Base-by-base conservation (phyloP, 2,888 invertebrate genomes). In the Carterocephalus palaemon region DNA sequence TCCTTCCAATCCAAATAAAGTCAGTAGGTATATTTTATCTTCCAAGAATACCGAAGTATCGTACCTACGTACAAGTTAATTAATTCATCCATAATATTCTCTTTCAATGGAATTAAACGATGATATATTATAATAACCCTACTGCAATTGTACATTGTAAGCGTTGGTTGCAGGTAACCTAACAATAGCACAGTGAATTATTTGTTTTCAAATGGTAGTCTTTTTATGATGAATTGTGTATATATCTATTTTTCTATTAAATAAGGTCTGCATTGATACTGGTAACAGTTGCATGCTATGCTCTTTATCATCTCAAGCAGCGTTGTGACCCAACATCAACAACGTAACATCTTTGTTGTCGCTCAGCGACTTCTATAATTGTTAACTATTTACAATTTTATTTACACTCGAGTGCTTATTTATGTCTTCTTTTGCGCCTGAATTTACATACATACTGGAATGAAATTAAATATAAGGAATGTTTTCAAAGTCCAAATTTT, bases 381-480 rank as follows among this genome's bases (percentile, higher is more conserved):
- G 36, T 69, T 74, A 70, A 76, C 75, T 85, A 86, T 86, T 69
- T 86, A 86, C 86, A 86, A 69, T 70, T 67, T 60, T 86, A 85
- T 85, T 73, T 84, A 85, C 85, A 85, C 67, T 69, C 69, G 71
- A 73, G 75, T 67, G 75, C 74, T 76, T 62, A 64, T 43, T 36
- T 43, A 36, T 43, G 36, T 36, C 43, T 29, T 36, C 65, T 76
- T 75, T 76, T 76, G 71, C 70, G 74, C 63, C 59, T 72, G 67
- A 68, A 71, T 76, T 74, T 77, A 75, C 70, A 78, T 57, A 74
- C 66, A 78, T 57, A 74, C 66, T 75, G 80, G 76, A 82, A 82
- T 81, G 72, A 70, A 78, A 75, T 69, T 75, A 76, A 78, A 75
- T 73, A 83, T 75, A 74, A 72, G 84, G 85, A 85, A 84, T 85